phyloP scores from a whole-genome alignment of 2,888 invertebrate genomes.

The Lycocerus yunnanus region DNA sequence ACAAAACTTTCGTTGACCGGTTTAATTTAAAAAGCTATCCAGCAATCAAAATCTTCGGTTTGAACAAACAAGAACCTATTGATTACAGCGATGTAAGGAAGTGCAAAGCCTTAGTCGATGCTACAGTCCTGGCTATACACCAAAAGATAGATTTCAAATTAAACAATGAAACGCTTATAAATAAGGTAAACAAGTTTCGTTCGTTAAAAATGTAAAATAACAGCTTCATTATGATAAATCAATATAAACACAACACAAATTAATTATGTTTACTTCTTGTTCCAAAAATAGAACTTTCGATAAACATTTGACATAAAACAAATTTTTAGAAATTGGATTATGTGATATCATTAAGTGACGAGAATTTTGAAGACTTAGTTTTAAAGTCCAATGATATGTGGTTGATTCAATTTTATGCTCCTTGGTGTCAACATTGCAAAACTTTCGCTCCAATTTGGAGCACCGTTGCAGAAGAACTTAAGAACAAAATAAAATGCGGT shows the following conservation, averaged over 20 bases:
- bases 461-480: constrained; percentile 84
- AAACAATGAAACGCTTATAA: neutral
- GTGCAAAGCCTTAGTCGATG: constrained; percentile 84
- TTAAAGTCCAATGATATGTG: constrained; percentile 87
- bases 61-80: constrained; percentile 79
- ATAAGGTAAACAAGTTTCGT: neutral
- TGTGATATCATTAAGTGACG: constrained; percentile 88
- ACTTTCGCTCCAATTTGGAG: constrained; percentile 92
- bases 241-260: too few relatives aligned
- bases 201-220: neutral
- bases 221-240: neutral
- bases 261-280: neutral
- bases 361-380: constrained; percentile 88
- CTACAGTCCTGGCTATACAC: constrained; percentile 75
- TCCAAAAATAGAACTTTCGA: neutral
- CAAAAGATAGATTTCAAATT: neutral
- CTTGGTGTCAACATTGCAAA: constrained; percentile 93
- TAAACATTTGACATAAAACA: neutral
- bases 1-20: constrained; percentile 77
- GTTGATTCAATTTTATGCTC: constrained; percentile 94
- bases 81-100: constrained; percentile 86
- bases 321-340: constrained; percentile 34
- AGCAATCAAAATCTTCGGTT: constrained; percentile 92
- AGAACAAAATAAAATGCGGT: constrained; percentile 90
- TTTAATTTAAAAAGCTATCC: constrained; percentile 92